A percentile compares a stretch with the other conserved stretches of the same genome.
These are phyloP conservation scores for Lethenteron camtschaticum DNA, from an alignment of 2,113 vertebrate genomes.

Conservation along the genomic window DNA sequence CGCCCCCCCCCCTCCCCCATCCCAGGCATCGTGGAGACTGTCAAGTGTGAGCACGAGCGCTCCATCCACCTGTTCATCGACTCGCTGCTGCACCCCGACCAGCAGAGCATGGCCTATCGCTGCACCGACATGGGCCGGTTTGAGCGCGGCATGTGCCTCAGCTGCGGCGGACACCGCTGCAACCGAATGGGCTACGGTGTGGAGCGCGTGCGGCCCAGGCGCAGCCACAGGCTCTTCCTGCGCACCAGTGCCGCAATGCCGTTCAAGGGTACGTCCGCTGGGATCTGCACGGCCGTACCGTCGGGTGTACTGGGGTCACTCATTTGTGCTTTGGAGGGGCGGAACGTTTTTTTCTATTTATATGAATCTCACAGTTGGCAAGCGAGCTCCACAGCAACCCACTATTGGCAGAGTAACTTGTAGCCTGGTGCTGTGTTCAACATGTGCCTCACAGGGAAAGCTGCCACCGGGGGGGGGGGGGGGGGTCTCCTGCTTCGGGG, in stretches of 20 bases:
- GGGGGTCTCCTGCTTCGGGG: no score
- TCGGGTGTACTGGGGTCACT: no score
- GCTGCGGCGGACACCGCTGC: slow-evolving; percentile 27
- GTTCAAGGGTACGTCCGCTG: slow-evolving; percentile 25
- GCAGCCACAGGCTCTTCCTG: slow-evolving; percentile 28
- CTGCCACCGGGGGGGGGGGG: no score
- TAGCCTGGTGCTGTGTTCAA: no score
- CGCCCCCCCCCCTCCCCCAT: no score
- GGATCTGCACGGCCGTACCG: no score
- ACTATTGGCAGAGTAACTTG: no score
- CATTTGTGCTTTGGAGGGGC: no score
- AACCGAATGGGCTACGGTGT: slow-evolving; percentile 29
- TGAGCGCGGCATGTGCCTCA: slow-evolving; percentile 30
- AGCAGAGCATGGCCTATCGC: slow-evolving; percentile 22
- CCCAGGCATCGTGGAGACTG: slow-evolving; percentile 24
- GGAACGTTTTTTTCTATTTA: no score
- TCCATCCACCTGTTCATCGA: slow-evolving; percentile 37
- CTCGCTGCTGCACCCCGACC: slow-evolving; percentile 25
- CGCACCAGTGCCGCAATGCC: slow-evolving; percentile 33
- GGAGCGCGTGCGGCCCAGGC: slow-evolving; percentile 19
- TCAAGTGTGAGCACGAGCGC: slow-evolving; percentile 34
- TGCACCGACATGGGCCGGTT: slow-evolving; percentile 25
- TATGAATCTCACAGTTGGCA: no score
- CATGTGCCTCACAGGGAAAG: no score
- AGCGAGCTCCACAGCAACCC: no score